These are phyloP conservation scores for Petrocephalus microphthalmus DNA, from an alignment of 2,113 vertebrate species.

Conservation along the genomic window DNA sequence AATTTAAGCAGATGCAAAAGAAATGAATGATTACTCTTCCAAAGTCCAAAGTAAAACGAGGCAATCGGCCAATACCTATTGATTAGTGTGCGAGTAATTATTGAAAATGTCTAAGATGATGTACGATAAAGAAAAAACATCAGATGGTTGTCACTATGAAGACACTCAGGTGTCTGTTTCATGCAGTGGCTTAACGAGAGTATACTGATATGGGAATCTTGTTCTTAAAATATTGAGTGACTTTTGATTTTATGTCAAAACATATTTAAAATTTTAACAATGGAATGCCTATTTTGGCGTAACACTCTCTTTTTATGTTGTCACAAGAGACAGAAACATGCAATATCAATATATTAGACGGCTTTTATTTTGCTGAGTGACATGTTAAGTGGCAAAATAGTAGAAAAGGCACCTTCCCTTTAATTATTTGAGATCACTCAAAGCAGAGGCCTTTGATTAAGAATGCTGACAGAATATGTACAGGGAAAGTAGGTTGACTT, in stretches of 20 bases:
- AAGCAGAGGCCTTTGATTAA: conserved; percentile 56
- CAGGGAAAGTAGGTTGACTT: conserved; percentile 47
- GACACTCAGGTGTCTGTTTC: conserved; percentile 55
- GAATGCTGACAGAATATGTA: conserved; percentile 64
- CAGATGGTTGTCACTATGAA: conserved; percentile 43
- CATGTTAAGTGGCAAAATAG: conserved; percentile 56
- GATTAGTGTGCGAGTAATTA: not conserved
- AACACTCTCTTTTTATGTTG: conserved; percentile 49
- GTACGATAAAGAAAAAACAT: conserved; percentile 43
- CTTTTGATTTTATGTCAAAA: conserved; percentile 67
- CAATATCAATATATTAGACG: conserved; percentile 44
- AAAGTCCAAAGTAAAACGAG: not conserved
- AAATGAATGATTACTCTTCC: not conserved
- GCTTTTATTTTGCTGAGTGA: conserved; percentile 56
- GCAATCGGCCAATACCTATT: not conserved
- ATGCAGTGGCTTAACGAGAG: conserved; percentile 56
- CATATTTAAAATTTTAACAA: conserved; percentile 65
- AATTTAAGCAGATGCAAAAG: not conserved
- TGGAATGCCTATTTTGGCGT: conserved; percentile 46
- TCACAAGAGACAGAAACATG: conserved; percentile 49
- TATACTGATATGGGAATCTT: conserved; percentile 47
- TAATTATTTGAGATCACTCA: conserved; percentile 67
- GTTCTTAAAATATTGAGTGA: conserved; percentile 51
- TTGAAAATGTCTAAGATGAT: conserved; percentile 35
- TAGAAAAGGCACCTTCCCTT: conserved; percentile 56